A percentile compares a stretch with the other conserved stretches of the same genome.
Evolutionary conservation across 2,113 vertebrate species (phyloP).

Genomic region (Antigone vipio): DNA sequence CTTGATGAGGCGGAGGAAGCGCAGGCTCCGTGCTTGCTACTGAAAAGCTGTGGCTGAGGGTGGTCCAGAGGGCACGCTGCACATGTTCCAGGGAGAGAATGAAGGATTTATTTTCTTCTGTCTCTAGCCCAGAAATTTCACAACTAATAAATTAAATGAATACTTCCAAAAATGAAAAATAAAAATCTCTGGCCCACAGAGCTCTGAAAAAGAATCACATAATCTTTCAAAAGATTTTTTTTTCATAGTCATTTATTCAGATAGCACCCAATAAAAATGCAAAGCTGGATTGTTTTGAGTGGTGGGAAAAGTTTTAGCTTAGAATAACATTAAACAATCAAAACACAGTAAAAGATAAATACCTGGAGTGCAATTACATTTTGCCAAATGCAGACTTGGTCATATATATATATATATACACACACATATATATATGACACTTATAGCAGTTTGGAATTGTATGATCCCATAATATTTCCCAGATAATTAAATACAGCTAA

Average conservation of each 20-base stretch:
- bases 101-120: conserved; percentile 44
- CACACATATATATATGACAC: neutral
- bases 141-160: conserved; percentile 48
- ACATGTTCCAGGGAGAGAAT: neutral
- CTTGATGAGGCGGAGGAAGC: neutral
- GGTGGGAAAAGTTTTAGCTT: conserved; percentile 28
- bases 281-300: conserved; percentile 16
- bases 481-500: neutral
- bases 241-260: neutral
- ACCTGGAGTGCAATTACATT: neutral
- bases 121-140: neutral
- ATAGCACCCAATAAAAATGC: conserved; percentile 47
- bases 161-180: conserved; percentile 6
- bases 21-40: neutral
- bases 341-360: conserved; percentile 20
- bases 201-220: neutral
- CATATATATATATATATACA: too few species aligned
- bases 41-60: neutral
- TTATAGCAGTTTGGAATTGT: neutral
- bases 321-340: conserved; percentile 17
- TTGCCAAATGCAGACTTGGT: neutral
- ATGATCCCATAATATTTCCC: neutral
- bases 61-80: neutral
- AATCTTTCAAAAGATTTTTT: neutral
- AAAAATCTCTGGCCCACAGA: neutral